A percentile compares a stretch with the other conserved stretches of the same genome.
These are phyloP conservation scores for Eutolmus rufibarbis DNA, from an alignment of 2,888 invertebrate species.

Conservation along the genomic window DNA sequence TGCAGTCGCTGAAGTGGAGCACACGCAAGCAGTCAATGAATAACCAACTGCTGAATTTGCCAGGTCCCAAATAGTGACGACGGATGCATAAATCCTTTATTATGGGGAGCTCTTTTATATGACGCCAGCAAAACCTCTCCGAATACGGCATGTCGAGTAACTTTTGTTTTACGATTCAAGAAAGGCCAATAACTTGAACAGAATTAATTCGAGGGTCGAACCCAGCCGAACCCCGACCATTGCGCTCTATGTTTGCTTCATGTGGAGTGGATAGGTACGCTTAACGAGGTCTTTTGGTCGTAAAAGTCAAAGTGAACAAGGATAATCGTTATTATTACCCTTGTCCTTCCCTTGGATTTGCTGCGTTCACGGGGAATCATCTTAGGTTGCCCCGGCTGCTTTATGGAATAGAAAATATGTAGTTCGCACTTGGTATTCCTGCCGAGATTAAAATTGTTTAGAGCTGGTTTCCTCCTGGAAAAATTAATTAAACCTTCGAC, in stretches of 20 bases:
- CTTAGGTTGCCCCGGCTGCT: neutral
- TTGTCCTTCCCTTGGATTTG: neutral
- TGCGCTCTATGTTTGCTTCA: neutral
- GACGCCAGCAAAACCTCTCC: neutral
- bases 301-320: neutral
- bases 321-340: neutral
- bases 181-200: neutral
- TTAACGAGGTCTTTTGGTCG: neutral
- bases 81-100: neutral
- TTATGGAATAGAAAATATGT: neutral
- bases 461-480: neutral
- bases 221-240: neutral
- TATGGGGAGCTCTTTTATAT: neutral
- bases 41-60: neutral
- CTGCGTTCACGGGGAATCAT: neutral
- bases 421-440: neutral
- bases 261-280: neutral
- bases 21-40: neutral
- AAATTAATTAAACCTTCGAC: neutral
- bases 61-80: neutral
- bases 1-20: neutral
- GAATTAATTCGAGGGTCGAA: neutral
- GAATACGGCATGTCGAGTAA: neutral
- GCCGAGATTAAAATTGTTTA: neutral
- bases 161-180: neutral